Evolutionary conservation across 2,797 vertebrate species (phyloP).

Genomic region (Carcharodon carcharias): DNA sequence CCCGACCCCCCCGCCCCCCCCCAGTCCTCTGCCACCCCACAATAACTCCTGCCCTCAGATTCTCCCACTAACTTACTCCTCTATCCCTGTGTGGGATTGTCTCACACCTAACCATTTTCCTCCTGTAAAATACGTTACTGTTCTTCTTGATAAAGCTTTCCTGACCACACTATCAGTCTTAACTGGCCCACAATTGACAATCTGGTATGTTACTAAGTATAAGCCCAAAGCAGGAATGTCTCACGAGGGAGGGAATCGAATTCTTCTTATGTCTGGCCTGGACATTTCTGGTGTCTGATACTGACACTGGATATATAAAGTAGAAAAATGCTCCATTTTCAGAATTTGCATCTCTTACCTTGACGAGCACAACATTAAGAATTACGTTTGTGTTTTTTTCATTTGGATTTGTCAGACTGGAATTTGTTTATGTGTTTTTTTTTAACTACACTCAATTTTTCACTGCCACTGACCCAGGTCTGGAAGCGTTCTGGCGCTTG

Average conservation of each 20-base stretch:
- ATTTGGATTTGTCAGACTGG: not conserved
- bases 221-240: not conserved
- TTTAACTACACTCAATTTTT: not conserved
- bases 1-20: no score
- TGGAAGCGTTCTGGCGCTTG: constrained; percentile 90
- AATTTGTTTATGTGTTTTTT: not conserved
- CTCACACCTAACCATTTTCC: not conserved
- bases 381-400: not conserved
- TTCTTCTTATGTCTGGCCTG: not conserved
- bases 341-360: not conserved
- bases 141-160: not conserved
- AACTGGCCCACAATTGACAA: not conserved
- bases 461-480: constrained; percentile 57
- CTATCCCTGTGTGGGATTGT: not conserved
- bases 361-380: not conserved
- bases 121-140: not conserved
- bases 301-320: not conserved
- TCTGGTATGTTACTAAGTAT: not conserved
- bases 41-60: not conserved
- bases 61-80: not conserved
- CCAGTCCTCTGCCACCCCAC: no score
- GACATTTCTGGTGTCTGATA: not conserved
- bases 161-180: not conserved
- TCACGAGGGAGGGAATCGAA: not conserved
- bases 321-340: not conserved